Evolutionary conservation across 2,113 vertebrate species (phyloP), one percentile per base, ranked within the genome.

Genomic region (Perca fluviatilis): DNA sequence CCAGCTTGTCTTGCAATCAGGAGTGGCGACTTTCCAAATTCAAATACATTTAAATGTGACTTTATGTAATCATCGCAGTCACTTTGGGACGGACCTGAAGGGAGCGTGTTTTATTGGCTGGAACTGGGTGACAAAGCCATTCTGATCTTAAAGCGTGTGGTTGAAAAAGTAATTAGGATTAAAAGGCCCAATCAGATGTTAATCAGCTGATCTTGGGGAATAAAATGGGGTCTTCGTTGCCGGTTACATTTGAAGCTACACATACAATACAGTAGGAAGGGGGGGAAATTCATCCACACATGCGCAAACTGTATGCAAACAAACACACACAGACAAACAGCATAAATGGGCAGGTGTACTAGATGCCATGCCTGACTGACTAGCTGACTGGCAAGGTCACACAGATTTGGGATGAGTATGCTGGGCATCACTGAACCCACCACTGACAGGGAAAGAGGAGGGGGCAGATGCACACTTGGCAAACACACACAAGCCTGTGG

Each of bases 361-460:
- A 61, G 85, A 69, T 86, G 83, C 65, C 73, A 84, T 61, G 78
- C 88, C 79, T 82, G 87, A 82, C 67, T 92, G 87, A 82, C 69
- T 83, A 3, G 77, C 90, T 87, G 93, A 92, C 82, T 89, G 88
- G 86, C 91, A 93, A 92, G 92, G 93, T 93, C 93, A 89, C 84
- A 74, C 74, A 60, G 86, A 88, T 85, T 90, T 90, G 60, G 77
- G 88, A 91, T 89, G 89, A 89, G 82, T 80, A 80, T 86, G 79
- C 86, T 67, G 83, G 88, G 88, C 89, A 91, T 88, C 84, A 78
- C 86, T 88, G 82, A 89, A 91, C 84, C 87, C 54, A 49, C 49
- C 79, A 43, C 50, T 66, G 82, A 87, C 87, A 88, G 81, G 57
- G 62, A 64, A 85, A 40, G 56, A 56, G 50, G 78, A 74, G 83